Percentiles rank a stretch among this genome's conserved stretches.
Conservation (phyloP, 2,113 vertebrate species). For the Pseudopodoces humilis region DNA sequence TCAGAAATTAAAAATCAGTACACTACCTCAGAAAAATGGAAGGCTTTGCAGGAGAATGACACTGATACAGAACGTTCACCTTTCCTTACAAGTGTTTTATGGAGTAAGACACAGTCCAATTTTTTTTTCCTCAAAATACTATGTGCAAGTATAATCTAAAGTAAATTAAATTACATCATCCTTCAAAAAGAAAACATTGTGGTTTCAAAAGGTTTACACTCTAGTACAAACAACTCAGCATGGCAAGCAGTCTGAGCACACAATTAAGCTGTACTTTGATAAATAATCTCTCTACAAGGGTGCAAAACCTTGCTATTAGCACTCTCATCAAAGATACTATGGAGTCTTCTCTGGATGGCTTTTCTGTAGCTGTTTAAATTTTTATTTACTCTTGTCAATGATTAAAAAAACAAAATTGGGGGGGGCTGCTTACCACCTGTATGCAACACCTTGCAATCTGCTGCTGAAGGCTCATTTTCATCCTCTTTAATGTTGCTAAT, state of each 20-base stretch:
- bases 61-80: background rate
- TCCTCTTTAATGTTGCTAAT: conserved; percentile 1
- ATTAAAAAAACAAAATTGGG: background rate
- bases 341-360: background rate
- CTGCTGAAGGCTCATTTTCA: conserved; percentile 69
- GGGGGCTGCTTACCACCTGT: conserved; percentile 79
- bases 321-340: background rate
- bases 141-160: background rate
- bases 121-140: background rate
- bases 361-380: background rate
- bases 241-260: conserved; percentile 6
- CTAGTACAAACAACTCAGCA: background rate
- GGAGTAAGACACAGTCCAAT: background rate
- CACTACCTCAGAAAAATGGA: background rate
- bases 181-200: conserved; percentile 8
- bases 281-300: background rate
- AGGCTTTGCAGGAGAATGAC: background rate
- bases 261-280: conserved; percentile 15
- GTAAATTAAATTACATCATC: conserved; percentile 18
- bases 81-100: background rate
- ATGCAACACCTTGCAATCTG: conserved; percentile 79
- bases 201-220: conserved; percentile 8
- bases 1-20: background rate
- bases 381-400: background rate
- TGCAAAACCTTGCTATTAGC: background rate